Evolutionary conservation across 2,888 invertebrate species (phyloP).

Genomic region (Phaedon cochleariae): DNA sequence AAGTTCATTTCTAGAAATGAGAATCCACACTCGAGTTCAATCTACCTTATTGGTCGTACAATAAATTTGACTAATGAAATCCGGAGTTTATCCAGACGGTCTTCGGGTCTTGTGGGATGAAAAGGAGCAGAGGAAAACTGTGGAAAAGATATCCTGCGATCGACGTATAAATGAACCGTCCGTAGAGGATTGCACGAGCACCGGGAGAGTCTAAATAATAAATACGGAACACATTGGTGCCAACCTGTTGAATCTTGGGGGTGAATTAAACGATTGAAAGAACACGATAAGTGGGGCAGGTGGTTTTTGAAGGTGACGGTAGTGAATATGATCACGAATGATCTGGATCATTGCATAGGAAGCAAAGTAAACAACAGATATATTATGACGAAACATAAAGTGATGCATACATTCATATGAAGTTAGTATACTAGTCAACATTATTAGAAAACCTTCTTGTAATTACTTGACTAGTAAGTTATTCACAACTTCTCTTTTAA

Average conservation of each 20-base stretch:
- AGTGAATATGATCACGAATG: no score
- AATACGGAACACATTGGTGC: slow-evolving; percentile 43
- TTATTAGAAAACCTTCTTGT: no score
- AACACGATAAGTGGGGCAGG: slow-evolving; percentile 5
- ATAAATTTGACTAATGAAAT: slow-evolving; percentile 56
- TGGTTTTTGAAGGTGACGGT: background rate
- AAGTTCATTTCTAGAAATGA: no score
- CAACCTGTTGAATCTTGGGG: slow-evolving; percentile 58
- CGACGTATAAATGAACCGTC: slow-evolving; percentile 24
- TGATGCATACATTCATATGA: no score
- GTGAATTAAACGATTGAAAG: slow-evolving; percentile 31
- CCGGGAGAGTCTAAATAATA: slow-evolving; percentile 51
- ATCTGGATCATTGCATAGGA: no score
- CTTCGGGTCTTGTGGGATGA: background rate
- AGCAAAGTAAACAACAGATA: no score
- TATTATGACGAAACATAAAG: no score
- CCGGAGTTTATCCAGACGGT: background rate
- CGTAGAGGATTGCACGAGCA: slow-evolving; percentile 13
- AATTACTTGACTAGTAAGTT: no score
- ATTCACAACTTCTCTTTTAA: no score
- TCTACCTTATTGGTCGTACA: slow-evolving; percentile 49
- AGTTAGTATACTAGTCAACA: no score
- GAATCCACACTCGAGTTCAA: no score
- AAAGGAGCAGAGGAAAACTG: background rate
- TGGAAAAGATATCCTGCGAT: slow-evolving; percentile 10